Conservation (phyloP, 2,113 vertebrate species). For the Tychaedon coryphoeus region DNA sequence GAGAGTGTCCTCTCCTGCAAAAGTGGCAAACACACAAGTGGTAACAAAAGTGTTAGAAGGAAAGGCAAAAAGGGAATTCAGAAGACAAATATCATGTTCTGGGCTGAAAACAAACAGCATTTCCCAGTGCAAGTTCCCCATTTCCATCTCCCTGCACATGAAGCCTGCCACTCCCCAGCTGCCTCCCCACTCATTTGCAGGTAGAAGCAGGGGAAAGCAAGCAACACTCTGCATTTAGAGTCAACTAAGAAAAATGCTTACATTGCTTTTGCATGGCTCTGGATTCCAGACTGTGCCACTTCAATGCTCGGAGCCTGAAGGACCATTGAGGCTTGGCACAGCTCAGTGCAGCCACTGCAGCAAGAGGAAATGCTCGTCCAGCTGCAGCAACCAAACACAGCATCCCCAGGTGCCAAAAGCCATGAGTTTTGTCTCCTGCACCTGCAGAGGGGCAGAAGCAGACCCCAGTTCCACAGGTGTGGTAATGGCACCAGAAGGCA, state of each 20-base stretch:
- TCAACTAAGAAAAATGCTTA: neutral
- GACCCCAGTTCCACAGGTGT: neutral
- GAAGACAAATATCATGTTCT: neutral
- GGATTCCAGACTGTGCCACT: neutral
- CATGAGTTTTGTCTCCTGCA: neutral
- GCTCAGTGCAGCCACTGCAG: neutral
- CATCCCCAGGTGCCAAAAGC: neutral
- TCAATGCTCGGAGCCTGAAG: neutral
- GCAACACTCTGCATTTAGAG: neutral
- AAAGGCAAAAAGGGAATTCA: neutral
- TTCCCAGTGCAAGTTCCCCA: neutral
- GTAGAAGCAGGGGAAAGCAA: neutral
- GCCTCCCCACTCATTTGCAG: neutral
- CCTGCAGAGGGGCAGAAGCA: neutral
- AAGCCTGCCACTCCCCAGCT: neutral
- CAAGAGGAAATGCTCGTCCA: accelerated
- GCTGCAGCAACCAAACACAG: neutral
- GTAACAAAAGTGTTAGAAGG: accelerated
- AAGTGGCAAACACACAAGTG: neutral
- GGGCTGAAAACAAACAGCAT: neutral
- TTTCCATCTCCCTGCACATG: neutral
- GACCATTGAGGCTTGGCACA: neutral
- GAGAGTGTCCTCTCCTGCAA: neutral
- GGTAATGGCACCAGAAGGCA: neutral
- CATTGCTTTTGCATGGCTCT: neutral